Base-by-base conservation (phyloP, 2,113 vertebrate species). In the Pangasianodon gigas region DNA sequence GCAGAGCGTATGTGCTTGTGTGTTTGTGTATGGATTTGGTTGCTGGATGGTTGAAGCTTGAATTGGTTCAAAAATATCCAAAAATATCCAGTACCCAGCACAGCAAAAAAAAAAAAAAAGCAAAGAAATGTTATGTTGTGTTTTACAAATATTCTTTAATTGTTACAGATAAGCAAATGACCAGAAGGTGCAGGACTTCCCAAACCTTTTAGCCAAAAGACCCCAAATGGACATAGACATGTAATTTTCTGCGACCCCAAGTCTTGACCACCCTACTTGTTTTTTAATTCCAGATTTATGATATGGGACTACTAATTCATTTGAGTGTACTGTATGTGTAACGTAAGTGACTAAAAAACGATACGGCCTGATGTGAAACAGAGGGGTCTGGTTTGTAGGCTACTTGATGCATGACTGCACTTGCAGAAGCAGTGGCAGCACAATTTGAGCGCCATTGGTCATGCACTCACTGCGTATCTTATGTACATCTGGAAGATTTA, bases 1-100 rank as follows among this genome's bases (percentile, higher is more conserved):
- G 80, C 62, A 85, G 87, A 79, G 41, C 54, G 52, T 85, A 56
- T 88, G 85, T 79, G 85, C 86, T 82, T 69, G 41, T 85, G 69
- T 74, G 67, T 75, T 51, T 85, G 87, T 74, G 48, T 65, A 86
- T 62, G 52, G 71, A n/a, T 80, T 81, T 62, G 52, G 84, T 58
- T 89, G 51, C 81, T 84, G 82, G 87, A 56, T 44, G 85, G n/a
- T 54, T 80, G 26, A 21, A n/a, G 41, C 32, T 74, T 19, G 37
- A 75, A 80, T 32, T 71, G 58, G 58, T 89, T 51, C 51, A 58
- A 41, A 37, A 37, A 37, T 37, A 37, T 37, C 11, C 11, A 54
- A 54, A 84, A 60, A 84, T 58, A 37, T 83, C n/a, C 37, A 62
- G 54, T 44, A 60, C 4, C 44, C 3, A 11, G 8, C 11, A 75